Percentiles rank a stretch among this genome's conserved stretches.
Conservation (phyloP, 35 echinoderm and acorn worm genomes). For the Apostichopus californicus region DNA sequence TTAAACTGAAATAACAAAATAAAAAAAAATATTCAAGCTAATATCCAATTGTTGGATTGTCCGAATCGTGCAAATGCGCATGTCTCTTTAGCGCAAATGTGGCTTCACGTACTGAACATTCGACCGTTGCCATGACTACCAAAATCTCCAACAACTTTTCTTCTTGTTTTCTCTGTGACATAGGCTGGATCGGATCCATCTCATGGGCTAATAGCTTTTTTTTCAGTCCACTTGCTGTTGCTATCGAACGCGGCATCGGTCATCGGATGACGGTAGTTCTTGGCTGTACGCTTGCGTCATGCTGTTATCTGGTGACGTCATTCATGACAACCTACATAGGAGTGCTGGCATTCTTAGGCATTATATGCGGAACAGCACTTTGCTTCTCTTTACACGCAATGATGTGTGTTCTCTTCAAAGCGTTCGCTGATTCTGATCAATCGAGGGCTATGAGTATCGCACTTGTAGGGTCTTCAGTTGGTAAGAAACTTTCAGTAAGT, state of each 20-base stretch:
- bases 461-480: background rate
- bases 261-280: background rate
- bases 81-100: no score
- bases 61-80: no score
- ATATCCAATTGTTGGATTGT: no score
- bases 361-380: background rate
- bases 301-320: background rate
- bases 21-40: no score
- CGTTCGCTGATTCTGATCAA: background rate
- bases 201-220: background rate
- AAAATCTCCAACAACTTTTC: no score
- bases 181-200: slow-evolving; percentile 15
- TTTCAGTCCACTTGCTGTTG: slow-evolving; percentile 14
- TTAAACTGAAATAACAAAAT: no score
- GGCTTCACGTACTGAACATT: no score
- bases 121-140: no score
- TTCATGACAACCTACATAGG: background rate
- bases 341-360: background rate
- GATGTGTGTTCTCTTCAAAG: slow-evolving; percentile 1
- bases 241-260: background rate
- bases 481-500: background rate
- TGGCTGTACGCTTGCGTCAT: background rate
- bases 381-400: background rate
- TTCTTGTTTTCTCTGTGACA: background rate
- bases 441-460: background rate